Evolutionary conservation across 2,888 invertebrate species (phyloP).

Genomic region (Sinhomidia bicolor): DNA sequence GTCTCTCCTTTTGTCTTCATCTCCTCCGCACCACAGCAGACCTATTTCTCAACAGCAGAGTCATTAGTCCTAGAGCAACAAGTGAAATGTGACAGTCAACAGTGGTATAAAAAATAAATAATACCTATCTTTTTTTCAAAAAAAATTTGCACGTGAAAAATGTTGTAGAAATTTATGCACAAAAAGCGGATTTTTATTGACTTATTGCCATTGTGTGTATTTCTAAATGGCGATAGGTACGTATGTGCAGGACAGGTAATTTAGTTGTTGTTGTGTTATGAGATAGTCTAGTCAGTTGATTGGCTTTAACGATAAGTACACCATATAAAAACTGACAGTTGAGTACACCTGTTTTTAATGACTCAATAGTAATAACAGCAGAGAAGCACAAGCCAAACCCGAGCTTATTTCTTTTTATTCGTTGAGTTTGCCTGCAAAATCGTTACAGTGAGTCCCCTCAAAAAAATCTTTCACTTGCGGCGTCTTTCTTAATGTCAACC

Average conservation of each 20-base stretch:
- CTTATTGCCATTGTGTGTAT: not conserved
- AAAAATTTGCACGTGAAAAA: not conserved
- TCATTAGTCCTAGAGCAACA: conserved; percentile 15
- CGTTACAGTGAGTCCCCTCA: not conserved
- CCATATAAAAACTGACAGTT: not conserved
- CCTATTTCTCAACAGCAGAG: conserved; percentile 20
- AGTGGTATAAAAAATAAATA: not conserved
- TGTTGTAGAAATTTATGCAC: not conserved
- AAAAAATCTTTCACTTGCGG: not conserved
- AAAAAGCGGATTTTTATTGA: conserved; percentile 40
- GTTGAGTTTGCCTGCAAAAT: conserved; percentile 1
- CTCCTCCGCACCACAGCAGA: not conserved
- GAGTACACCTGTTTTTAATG: conserved; percentile 22
- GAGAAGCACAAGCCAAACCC: not conserved
- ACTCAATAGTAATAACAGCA: not conserved
- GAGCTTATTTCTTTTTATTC: not conserved
- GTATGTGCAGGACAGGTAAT: not conserved
- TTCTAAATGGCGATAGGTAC: not conserved
- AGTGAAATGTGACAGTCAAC: not conserved
- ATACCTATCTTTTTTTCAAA: no score
- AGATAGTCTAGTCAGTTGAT: conserved; percentile 41
- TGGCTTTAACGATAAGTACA: conserved; percentile 1
- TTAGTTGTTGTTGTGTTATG: not conserved
- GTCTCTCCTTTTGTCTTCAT: not conserved
- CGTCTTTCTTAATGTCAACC: conserved; percentile 9